Conservation (phyloP, 2,113 vertebrate genomes). For the Pheucticus melanocephalus region DNA sequence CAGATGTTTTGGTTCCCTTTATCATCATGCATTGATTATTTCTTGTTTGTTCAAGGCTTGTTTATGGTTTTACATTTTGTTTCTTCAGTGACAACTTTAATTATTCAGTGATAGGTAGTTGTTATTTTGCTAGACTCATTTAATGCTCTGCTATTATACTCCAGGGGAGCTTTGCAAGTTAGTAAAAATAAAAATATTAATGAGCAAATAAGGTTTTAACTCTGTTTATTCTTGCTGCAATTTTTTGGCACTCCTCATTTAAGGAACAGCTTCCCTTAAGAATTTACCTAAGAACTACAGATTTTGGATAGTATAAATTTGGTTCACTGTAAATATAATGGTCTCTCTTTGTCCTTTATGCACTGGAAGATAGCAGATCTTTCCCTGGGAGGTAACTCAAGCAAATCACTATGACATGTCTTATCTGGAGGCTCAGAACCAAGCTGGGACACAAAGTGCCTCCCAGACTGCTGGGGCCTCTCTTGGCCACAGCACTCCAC, state of each 20-base stretch:
- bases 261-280: background rate
- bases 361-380: background rate
- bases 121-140: background rate
- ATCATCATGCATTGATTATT: constrained; percentile 29
- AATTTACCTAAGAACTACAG: background rate
- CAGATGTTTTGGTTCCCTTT: constrained; percentile 52
- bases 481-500: background rate
- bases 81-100: background rate
- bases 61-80: constrained; percentile 24
- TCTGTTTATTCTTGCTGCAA: background rate
- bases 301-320: background rate
- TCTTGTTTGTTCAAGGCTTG: constrained; percentile 26
- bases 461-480: background rate
- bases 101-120: background rate
- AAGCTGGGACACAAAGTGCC: background rate
- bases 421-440: background rate
- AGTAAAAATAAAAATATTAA: background rate
- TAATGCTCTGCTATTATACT: background rate
- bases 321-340: background rate
- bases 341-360: background rate
- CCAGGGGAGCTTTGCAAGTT: background rate
- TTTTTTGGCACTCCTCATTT: background rate
- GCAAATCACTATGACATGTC: background rate
- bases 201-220: background rate
- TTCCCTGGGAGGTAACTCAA: background rate